These are phyloP conservation scores for Andrena bucephala DNA, from an alignment of 2,888 invertebrate species.

Conservation along the genomic window DNA sequence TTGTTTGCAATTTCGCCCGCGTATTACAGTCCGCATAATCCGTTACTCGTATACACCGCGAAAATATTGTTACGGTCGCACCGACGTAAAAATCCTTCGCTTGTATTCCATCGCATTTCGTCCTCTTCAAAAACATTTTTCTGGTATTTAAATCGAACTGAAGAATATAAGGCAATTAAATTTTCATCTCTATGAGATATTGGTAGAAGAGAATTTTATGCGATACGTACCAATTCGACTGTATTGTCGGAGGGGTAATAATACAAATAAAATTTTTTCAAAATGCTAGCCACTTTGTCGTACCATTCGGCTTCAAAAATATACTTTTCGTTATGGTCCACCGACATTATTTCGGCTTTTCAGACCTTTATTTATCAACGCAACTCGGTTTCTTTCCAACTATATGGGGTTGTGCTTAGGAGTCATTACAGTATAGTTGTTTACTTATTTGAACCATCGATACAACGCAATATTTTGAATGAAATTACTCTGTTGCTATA, in stretches of 20 bases:
- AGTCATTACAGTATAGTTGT: neutral
- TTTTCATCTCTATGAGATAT: neutral
- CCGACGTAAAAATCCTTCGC: slow-evolving; percentile 91
- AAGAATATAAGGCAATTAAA: slow-evolving; percentile 57
- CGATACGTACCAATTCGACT: slow-evolving; percentile 90
- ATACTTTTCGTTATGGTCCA: slow-evolving; percentile 78
- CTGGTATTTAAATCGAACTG: slow-evolving; percentile 88
- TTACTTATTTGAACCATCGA: neutral
- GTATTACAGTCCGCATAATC: slow-evolving; percentile 91
- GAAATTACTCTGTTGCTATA: neutral
- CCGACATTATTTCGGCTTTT: slow-evolving; percentile 66
- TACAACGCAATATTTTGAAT: neutral
- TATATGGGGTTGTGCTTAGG: slow-evolving; percentile 3
- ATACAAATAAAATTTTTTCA: slow-evolving; percentile 91
- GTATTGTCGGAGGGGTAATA: slow-evolving; percentile 92
- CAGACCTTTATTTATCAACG: neutral
- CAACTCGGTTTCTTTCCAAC: neutral
- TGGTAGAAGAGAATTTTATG: slow-evolving; percentile 8
- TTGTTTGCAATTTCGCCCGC: slow-evolving; percentile 87
- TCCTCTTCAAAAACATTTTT: slow-evolving; percentile 89
- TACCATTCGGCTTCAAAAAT: slow-evolving; percentile 94
- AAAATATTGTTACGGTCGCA: slow-evolving; percentile 90
- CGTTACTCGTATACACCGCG: slow-evolving; percentile 90
- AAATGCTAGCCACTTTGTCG: slow-evolving; percentile 91
- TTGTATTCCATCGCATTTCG: slow-evolving; percentile 89